Conservation (phyloP, 2,797 vertebrate species). For the Serranus cabrilla region DNA sequence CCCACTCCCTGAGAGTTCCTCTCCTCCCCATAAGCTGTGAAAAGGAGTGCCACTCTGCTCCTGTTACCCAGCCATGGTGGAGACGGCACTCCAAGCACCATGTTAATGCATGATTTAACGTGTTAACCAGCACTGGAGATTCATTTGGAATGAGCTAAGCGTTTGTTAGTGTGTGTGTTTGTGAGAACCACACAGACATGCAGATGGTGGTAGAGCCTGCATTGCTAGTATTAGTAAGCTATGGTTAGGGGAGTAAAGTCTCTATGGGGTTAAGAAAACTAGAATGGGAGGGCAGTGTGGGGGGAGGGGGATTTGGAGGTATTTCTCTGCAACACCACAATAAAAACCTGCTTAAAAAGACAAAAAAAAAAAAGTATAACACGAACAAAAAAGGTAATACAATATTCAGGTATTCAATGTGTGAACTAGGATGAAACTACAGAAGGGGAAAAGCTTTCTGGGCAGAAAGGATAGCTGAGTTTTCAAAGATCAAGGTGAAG, state of each 20-base stretch:
- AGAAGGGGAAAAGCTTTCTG: slow-evolving; percentile 1
- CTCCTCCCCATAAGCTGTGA: slow-evolving; percentile 57
- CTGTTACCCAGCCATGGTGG: slow-evolving; percentile 70
- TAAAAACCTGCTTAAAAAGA: slow-evolving; percentile 96
- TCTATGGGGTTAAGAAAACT: slow-evolving; percentile 37
- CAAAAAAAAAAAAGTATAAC: slow-evolving; percentile 68
- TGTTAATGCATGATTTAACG: slow-evolving; percentile 87
- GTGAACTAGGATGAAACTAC: slow-evolving; percentile 41
- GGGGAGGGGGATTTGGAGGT: slow-evolving; percentile 76
- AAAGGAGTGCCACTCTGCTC: slow-evolving; percentile 72
- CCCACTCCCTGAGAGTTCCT: slow-evolving; percentile 28
- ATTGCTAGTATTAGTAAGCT: slow-evolving; percentile 58
- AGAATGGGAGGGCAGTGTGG: slow-evolving; percentile 43
- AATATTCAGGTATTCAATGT: slow-evolving; percentile 51
- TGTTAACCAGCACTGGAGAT: slow-evolving; percentile 68
- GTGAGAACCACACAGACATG: slow-evolving; percentile 81
- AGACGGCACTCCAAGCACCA: slow-evolving; percentile 68
- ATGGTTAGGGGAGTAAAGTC: slow-evolving; percentile 36
- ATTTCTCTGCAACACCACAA: slow-evolving; percentile 72
- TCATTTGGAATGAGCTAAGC: slow-evolving; percentile 52
- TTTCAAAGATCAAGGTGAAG: slow-evolving; percentile 40
- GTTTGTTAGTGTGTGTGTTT: slow-evolving; percentile 62
- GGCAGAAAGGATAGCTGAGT: slow-evolving; percentile 33
- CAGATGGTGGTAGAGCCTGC: slow-evolving; percentile 62
- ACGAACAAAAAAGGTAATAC: slow-evolving; percentile 60